Evolutionary conservation across 2,797 vertebrate genomes (phyloP), one percentile per base, ranked within the genome.

Genomic region (Pipistrellus nathusii): DNA sequence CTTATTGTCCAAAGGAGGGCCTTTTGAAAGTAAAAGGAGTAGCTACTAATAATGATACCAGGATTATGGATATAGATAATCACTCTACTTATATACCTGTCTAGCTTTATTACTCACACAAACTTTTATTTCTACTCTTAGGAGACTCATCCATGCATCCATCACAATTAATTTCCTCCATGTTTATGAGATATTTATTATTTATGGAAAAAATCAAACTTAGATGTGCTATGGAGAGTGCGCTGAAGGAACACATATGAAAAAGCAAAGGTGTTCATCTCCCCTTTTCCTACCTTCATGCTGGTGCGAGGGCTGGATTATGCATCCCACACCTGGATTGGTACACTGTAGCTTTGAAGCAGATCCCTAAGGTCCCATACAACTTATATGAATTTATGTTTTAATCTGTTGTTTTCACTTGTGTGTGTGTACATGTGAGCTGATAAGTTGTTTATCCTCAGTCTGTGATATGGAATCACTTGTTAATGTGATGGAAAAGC

Each of bases 301-400:
- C 15, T 0, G 0, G 3, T 25, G 8, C 66, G 6, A 38, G 7
- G 20, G 59, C 35, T 35, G 4, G 0, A 17, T 23, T 44, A 8
- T 83, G 25, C 23, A 0, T 69, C 11, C 17, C 18, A 41, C 4
- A 35, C 1, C 12, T 66, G 1, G 9, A 48, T 11, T 20, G 59
- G 0, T 21, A 46, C 13, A 11, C 4, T 25, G 12, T 85, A 21
- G 1, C 53, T 71, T 2, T 3, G 17, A 64, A 51, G 30, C 27
- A 92, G 38, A 69, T 17, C 25, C 32, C 25, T 66, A n/a, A 64
- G 21, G 13, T n/a, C 3, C 1, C 15, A 82, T 25, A 35, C 8
- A 81, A 30, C 30, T 18, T 5, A 10, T 32, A 10, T 38, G 2
- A 73, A 66, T 55, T 51, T n/a, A 14, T 57, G 62, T 84, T 4